Conservation (phyloP, 2,888 invertebrate genomes). For the Drosophila seclusa region DNA sequence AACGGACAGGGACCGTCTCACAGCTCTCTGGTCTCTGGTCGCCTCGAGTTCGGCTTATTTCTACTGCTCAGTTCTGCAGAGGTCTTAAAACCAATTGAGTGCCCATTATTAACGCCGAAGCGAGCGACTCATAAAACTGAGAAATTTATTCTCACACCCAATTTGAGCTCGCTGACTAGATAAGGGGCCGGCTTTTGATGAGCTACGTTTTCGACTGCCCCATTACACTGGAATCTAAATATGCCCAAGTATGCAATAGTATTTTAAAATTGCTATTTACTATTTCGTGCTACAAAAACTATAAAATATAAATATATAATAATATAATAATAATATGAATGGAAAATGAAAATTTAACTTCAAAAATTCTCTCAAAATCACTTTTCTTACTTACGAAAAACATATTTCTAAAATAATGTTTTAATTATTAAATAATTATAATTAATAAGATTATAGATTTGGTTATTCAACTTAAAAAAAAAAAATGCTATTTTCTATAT, state of each 20-base stretch:
- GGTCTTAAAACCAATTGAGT: constrained; percentile 69
- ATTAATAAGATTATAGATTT: neutral
- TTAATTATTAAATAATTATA: neutral
- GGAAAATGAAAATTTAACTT: neutral
- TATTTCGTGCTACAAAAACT: neutral
- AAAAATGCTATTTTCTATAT: neutral
- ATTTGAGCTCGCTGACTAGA: constrained; percentile 66
- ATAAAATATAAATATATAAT: neutral
- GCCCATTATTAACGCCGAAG: constrained; percentile 73
- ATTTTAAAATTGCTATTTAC: neutral
- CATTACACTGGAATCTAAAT: constrained; percentile 1
- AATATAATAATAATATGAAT: no score
- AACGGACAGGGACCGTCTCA: constrained; percentile 2
- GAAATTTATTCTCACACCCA: constrained; percentile 82
- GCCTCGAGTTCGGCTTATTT: constrained; percentile 12
- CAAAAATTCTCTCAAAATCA: neutral
- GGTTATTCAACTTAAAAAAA: neutral
- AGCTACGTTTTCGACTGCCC: constrained; percentile 20
- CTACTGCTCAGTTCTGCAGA: constrained; percentile 8
- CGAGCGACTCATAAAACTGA: constrained; percentile 70
- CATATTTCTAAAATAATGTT: neutral
- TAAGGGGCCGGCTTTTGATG: constrained; percentile 49
- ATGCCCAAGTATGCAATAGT: neutral
- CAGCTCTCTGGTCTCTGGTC: constrained; percentile 6
- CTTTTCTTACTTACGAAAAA: neutral